A percentile compares a stretch with the other conserved stretches of the same genome.
Conservation (phyloP, 2,797 vertebrate genomes). For the Eulemur rubriventer region DNA sequence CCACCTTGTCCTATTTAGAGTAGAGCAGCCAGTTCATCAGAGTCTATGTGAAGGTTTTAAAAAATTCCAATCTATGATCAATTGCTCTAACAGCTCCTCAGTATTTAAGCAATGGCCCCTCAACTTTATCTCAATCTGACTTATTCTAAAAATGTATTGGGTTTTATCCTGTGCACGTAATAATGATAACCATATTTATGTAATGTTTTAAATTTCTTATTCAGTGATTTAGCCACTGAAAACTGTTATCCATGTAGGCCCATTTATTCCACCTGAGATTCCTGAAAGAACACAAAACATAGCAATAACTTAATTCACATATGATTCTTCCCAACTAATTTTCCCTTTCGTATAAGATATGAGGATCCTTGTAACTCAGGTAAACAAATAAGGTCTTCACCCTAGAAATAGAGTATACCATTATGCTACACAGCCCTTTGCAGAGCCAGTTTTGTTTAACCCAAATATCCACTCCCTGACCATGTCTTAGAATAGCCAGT, state of each 20-base stretch:
- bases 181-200: neutral
- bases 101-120: neutral
- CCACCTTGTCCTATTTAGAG: neutral
- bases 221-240: neutral
- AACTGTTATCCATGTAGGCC: neutral
- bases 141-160: neutral
- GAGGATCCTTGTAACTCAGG: neutral
- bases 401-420: slow-evolving; percentile 10
- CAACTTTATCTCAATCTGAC: neutral
- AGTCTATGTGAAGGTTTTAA: neutral
- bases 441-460: neutral
- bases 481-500: neutral
- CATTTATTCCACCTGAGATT: neutral
- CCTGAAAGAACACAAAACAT: neutral
- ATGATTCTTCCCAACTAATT: slow-evolving; percentile 3
- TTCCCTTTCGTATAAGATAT: neutral
- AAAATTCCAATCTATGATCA: neutral
- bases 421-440: neutral
- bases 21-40: neutral
- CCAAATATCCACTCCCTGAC: neutral
- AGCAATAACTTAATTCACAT: neutral
- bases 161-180: neutral
- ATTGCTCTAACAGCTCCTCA: neutral
- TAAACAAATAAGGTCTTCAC: slow-evolving; percentile 29
- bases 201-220: slow-evolving; percentile 15